phyloP scores from a whole-genome alignment of 2,888 invertebrate species.

The Xylocampa areola region DNA sequence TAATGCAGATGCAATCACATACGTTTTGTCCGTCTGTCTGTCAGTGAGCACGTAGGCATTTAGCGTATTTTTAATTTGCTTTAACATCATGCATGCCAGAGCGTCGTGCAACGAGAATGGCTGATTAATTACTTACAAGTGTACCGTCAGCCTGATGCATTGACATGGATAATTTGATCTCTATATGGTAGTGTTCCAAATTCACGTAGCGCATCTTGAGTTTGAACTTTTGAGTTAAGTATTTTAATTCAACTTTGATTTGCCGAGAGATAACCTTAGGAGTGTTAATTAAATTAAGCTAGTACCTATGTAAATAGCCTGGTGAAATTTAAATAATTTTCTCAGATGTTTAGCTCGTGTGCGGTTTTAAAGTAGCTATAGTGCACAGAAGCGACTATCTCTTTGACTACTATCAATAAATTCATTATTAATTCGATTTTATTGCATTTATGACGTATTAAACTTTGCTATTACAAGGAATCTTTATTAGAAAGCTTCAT shows the following conservation, averaged over 20 bases:
- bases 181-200: constrained; percentile 36
- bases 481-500: too few species aligned
- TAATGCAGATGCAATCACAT: constrained; percentile 58
- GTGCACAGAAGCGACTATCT: too few species aligned
- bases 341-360: background rate
- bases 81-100: constrained; percentile 47
- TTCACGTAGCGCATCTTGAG: constrained; percentile 38
- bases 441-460: too few species aligned
- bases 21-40: constrained; percentile 55
- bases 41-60: constrained; percentile 51
- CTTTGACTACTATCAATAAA: too few species aligned
- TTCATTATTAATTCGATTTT: too few species aligned
- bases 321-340: too few species aligned
- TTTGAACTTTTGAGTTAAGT: constrained; percentile 32
- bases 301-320: too few species aligned
- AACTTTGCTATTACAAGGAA: too few species aligned
- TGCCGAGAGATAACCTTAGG: constrained; percentile 13
- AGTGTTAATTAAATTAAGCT: constrained; percentile 16
- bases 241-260: constrained; percentile 34
- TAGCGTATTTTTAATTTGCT: constrained; percentile 65
- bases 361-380: too few species aligned
- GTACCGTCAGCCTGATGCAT: constrained; percentile 44
- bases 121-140: constrained; percentile 58
- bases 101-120: constrained; percentile 52
- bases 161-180: constrained; percentile 41